Evolutionary conservation across 2,797 vertebrate species (phyloP).

Genomic region (Sphenodon punctatus): DNA sequence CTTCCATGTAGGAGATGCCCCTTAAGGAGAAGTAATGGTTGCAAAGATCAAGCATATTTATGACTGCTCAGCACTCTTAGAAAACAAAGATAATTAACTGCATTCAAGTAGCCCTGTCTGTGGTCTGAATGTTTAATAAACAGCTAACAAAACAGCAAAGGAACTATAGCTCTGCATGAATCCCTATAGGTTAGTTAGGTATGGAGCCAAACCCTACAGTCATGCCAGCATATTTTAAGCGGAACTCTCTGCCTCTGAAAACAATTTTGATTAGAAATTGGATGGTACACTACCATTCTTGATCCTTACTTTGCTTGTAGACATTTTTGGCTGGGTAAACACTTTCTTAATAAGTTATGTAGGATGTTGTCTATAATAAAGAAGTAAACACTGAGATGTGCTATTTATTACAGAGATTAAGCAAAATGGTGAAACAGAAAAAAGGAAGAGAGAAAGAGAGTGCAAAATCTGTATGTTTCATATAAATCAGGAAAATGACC

Average conservation of each 20-base stretch:
- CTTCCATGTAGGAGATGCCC: not conserved
- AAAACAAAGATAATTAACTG: not conserved
- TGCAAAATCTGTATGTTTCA: fast-evolving
- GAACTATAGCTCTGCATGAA: fast-evolving
- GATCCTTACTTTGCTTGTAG: not conserved
- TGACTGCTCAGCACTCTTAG: not conserved
- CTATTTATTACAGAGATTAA: not conserved
- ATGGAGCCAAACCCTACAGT: not conserved
- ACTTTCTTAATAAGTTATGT: not conserved
- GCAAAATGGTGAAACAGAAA: not conserved
- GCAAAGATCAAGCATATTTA: not conserved
- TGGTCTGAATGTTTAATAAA: not conserved
- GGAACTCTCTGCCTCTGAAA: not conserved
- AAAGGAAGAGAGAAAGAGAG: not conserved
- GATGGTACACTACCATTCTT: not conserved
- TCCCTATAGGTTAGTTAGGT: not conserved
- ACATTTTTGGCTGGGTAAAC: not conserved
- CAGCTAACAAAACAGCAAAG: not conserved
- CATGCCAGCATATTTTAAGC: not conserved
- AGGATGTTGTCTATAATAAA: not conserved
- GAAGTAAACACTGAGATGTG: not conserved
- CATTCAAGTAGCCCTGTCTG: not conserved
- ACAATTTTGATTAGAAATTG: not conserved
- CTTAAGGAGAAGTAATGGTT: not conserved
- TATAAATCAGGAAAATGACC: not conserved